A percentile compares a stretch with the other conserved stretches of the same genome.
Conservation (phyloP, 2,888 invertebrate genomes). For the Catocala nupta region DNA sequence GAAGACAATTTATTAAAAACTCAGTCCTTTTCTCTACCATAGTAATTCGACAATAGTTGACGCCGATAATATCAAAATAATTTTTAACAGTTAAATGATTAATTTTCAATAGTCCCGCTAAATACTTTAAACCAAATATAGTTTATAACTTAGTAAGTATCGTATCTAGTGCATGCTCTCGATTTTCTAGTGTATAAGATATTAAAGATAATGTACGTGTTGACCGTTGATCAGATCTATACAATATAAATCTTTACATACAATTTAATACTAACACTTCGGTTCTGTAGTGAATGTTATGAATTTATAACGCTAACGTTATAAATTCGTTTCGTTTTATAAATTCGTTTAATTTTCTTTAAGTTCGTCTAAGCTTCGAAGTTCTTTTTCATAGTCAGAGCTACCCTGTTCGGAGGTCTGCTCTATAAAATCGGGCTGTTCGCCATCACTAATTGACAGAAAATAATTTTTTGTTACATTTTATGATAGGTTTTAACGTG, state of each 20-base stretch:
- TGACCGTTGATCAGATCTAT: too few species aligned
- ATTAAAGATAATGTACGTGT: neutral
- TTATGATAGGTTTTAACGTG: slow-evolving; percentile 3
- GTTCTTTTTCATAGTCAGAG: too few species aligned
- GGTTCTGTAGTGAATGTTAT: too few species aligned
- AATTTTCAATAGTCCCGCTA: slow-evolving; percentile 4
- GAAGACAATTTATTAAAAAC: too few species aligned
- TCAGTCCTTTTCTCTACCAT: too few species aligned
- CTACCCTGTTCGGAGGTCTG: neutral
- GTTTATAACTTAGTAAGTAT: slow-evolving; percentile 1
- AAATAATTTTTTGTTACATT: neutral
- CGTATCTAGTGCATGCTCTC: neutral
- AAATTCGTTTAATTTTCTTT: too few species aligned
- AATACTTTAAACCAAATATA: slow-evolving; percentile 1
- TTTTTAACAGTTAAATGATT: slow-evolving; percentile 3
- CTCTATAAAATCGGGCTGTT: neutral
- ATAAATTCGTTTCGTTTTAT: too few species aligned
- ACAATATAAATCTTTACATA: too few species aligned
- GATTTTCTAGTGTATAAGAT: neutral
- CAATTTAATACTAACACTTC: too few species aligned
- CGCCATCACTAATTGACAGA: neutral
- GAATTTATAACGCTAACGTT: too few species aligned
- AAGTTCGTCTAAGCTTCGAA: too few species aligned
- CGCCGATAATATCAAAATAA: slow-evolving; percentile 1
- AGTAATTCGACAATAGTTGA: slow-evolving; percentile 3